Evolutionary conservation across 2,888 invertebrate genomes (phyloP).

Genomic region (Thysanoteuthis rhombus): DNA sequence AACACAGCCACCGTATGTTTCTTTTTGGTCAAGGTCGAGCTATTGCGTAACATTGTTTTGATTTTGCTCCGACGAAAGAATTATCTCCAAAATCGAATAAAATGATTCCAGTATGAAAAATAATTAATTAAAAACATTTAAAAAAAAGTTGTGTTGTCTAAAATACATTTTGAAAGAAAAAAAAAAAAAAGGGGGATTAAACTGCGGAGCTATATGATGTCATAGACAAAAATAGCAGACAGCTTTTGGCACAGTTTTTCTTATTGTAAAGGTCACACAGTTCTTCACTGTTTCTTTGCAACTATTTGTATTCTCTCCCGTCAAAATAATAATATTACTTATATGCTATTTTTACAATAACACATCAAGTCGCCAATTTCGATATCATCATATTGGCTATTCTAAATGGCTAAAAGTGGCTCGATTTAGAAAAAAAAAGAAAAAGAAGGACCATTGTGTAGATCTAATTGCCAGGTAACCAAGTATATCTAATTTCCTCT

Average conservation of each 20-base stretch:
- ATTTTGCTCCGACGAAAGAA: background rate
- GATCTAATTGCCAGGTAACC: no score
- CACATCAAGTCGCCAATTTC: no score
- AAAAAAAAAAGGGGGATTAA: background rate
- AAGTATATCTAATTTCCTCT: no score
- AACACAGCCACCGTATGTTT: background rate
- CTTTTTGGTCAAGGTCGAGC: background rate
- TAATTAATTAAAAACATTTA: background rate
- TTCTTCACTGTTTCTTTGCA: no score
- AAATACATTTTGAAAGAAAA: background rate
- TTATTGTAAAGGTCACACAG: background rate
- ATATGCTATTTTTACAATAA: no score
- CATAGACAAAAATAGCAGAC: background rate
- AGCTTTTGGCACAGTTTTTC: background rate
- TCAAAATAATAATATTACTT: no score
- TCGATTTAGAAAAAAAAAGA: no score
- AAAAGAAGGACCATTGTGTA: no score
- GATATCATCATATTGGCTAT: no score
- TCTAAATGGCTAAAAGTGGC: no score
- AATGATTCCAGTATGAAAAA: background rate
- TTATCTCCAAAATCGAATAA: background rate
- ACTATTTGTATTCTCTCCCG: no score
- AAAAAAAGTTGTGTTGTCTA: background rate
- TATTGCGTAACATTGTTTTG: background rate
- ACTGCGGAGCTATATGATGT: background rate